phyloP scores from a whole-genome alignment of 2,113 vertebrate genomes.

The Oncorhynchus mykiss region DNA sequence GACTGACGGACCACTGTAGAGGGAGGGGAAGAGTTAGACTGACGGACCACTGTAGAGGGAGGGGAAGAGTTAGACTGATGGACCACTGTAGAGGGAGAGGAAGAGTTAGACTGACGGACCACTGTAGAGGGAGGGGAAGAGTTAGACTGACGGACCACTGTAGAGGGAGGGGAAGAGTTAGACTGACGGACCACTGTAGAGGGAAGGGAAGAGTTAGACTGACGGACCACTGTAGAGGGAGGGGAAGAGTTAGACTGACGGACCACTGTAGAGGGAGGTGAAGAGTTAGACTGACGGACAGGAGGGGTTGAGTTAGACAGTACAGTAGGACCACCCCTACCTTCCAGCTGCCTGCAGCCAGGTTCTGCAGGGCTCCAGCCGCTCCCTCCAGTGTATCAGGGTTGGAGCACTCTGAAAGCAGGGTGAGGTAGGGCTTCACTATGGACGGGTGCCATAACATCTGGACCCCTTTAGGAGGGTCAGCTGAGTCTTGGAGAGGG shows the following conservation, averaged over 20 bases:
- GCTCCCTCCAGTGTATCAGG: slow-evolving; percentile 98
- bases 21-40: slow-evolving; percentile 11
- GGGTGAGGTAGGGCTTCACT: slow-evolving; percentile 99
- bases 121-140: no score
- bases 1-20: slow-evolving; percentile 82
- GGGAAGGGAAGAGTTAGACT: slow-evolving; percentile 17
- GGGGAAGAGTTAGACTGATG: no score
- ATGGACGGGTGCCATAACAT: slow-evolving; percentile 99
- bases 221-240: background rate
- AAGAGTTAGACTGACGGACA: background rate
- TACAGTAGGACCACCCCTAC: slow-evolving; percentile 63
- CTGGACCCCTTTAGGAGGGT: slow-evolving; percentile 97
- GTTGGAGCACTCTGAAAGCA: slow-evolving; percentile 99
- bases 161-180: no score
- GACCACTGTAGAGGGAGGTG: background rate
- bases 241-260: background rate
- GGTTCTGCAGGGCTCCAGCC: slow-evolving; percentile 96
- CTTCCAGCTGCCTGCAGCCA: slow-evolving; percentile 99
- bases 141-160: no score
- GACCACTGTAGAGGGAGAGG: no score
- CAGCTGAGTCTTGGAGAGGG: slow-evolving; percentile 91
- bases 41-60: no score
- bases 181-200: slow-evolving; percentile 86
- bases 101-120: no score
- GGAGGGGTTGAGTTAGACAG: no score